phyloP scores from a whole-genome alignment of 2,888 invertebrate genomes.

The Julus scanicus region DNA sequence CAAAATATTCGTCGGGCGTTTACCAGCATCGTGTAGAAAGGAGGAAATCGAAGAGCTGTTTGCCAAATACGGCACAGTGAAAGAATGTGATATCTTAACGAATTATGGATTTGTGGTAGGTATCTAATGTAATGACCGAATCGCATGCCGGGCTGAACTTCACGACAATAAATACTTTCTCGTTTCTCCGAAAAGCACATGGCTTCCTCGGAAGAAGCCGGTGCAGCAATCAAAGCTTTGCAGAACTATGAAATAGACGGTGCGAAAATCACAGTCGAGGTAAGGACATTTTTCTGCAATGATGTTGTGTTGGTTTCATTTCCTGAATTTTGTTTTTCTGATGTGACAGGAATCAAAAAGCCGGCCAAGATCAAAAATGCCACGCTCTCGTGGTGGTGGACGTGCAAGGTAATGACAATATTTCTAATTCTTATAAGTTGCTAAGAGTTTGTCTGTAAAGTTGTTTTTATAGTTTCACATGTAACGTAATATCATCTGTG shows the following conservation, averaged over 20 bases:
- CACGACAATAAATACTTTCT: not conserved
- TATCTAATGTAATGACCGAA: slow-evolving; percentile 56
- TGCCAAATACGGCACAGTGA: slow-evolving; percentile 93
- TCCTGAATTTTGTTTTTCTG: not conserved
- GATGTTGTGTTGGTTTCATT: not conserved
- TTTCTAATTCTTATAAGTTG: not conserved
- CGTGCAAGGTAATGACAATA: not conserved
- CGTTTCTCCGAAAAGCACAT: slow-evolving; percentile 73
- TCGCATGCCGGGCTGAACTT: not conserved
- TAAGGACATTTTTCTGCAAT: slow-evolving; percentile 64
- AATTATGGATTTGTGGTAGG: slow-evolving; percentile 95
- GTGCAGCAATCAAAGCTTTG: slow-evolving; percentile 89
- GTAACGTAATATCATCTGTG: too few species aligned
- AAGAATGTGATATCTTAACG: slow-evolving; percentile 96
- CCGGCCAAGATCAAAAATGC: slow-evolving; percentile 51
- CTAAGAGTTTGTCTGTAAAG: not conserved
- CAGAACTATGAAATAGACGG: slow-evolving; percentile 93
- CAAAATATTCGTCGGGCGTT: slow-evolving; percentile 96
- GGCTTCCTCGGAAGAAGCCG: slow-evolving; percentile 89
- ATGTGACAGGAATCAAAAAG: slow-evolving; percentile 45
- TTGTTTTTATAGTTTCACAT: too few species aligned
- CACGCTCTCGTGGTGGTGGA: slow-evolving; percentile 48
- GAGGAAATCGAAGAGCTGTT: slow-evolving; percentile 92
- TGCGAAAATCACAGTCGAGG: slow-evolving; percentile 91
- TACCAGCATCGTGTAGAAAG: slow-evolving; percentile 91